phyloP scores from a whole-genome alignment of 2,888 invertebrate genomes.

The Acronicta psi region DNA sequence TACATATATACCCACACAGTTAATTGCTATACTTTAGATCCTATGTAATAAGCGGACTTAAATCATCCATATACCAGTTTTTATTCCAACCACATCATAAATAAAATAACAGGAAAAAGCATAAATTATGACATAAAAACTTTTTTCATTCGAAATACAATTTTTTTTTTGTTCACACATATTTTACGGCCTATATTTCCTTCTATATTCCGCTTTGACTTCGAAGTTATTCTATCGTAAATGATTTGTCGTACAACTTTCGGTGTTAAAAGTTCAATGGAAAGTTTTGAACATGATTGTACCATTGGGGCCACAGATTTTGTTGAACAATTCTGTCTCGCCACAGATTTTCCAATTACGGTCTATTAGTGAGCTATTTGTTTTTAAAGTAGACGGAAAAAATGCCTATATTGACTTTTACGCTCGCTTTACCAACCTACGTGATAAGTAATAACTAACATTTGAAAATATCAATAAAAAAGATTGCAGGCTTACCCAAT shows the following conservation, averaged over 20 bases:
- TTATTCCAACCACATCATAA: slow-evolving; percentile 6
- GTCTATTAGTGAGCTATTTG: too few relatives aligned
- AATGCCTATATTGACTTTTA: too few relatives aligned
- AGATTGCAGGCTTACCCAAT: too few relatives aligned
- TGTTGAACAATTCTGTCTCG: not conserved
- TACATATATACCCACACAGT: too few relatives aligned
- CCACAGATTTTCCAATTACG: not conserved
- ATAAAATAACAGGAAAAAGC: slow-evolving; percentile 1
- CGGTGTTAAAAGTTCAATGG: not conserved
- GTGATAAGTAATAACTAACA: too few relatives aligned
- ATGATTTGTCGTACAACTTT: not conserved
- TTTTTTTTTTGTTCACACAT: slow-evolving; percentile 5
- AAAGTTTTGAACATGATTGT: not conserved
- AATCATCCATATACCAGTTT: not conserved
- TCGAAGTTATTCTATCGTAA: not conserved
- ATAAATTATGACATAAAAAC: slow-evolving; percentile 26
- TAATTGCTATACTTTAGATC: too few relatives aligned
- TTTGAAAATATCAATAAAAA: too few relatives aligned
- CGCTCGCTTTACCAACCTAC: too few relatives aligned
- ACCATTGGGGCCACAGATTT: not conserved
- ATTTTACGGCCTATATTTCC: not conserved
- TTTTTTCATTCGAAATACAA: slow-evolving; percentile 18
- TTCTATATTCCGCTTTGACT: slow-evolving; percentile 2
- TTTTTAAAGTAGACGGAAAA: too few relatives aligned
- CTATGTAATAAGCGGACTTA: too few relatives aligned